These are phyloP conservation scores for Dryadula phaetusa DNA, from an alignment of 2,888 invertebrate genomes.

Conservation along the genomic window DNA sequence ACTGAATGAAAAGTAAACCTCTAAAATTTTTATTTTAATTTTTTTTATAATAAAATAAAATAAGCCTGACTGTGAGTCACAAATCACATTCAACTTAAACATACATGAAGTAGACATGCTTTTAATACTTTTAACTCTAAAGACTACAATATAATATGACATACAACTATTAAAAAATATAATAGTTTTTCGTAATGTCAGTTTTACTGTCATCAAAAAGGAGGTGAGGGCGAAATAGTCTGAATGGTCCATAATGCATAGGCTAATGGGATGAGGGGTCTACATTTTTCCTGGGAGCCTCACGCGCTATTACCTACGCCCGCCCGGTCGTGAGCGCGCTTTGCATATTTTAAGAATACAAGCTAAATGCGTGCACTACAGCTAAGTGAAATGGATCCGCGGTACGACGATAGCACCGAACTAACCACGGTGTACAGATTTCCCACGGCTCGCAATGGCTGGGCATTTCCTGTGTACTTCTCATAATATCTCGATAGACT, in stretches of 20 bases:
- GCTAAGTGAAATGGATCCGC: constrained; percentile 76
- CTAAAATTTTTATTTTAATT: too few relatives aligned
- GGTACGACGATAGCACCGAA: constrained; percentile 66
- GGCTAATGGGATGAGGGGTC: constrained; percentile 56
- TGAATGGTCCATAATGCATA: constrained; percentile 55
- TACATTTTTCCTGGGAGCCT: constrained; percentile 66
- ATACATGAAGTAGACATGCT: neutral
- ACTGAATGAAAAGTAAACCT: too few relatives aligned
- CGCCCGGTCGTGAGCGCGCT: constrained; percentile 75
- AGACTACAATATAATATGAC: neutral
- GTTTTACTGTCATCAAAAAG: constrained; percentile 43
- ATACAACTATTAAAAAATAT: constrained; percentile 14
- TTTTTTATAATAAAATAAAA: neutral
- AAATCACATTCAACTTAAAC: constrained; percentile 5
- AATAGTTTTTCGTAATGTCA: constrained; percentile 30
- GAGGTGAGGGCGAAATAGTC: constrained; percentile 54
- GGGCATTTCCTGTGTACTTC: constrained; percentile 18
- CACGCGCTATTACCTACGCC: constrained; percentile 73
- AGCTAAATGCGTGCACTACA: constrained; percentile 73
- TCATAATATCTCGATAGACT: constrained; percentile 3
- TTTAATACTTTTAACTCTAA: neutral
- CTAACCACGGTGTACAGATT: constrained; percentile 57
- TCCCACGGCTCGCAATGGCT: constrained; percentile 58
- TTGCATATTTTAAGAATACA: constrained; percentile 80
- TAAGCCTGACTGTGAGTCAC: neutral